Base-by-base conservation (phyloP, 2,797 vertebrate genomes). In the Capromys pilorides region DNA sequence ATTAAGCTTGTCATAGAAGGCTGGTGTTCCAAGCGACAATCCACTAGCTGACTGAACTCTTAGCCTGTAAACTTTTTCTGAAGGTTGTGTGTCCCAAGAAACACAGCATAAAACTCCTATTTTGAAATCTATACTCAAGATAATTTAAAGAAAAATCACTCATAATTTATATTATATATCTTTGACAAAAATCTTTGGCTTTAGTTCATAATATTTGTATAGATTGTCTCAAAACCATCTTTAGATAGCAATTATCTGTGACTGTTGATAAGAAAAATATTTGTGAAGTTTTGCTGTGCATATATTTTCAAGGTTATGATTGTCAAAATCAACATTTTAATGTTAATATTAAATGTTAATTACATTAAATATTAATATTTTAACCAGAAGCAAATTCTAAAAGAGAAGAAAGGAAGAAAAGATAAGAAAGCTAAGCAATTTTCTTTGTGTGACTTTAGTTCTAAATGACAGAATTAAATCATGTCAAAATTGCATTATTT, bases 401-500 rank as follows among this genome's bases (percentile, higher is more conserved):
- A 81, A 4, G 16, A 33, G 66, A 91, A 82, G 49, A 31, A 8
- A 3, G 71, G 1, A 22, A 36, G 11, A 18, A 16, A 24, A 3
- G 16, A 78, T 41, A 18, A 36, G 39, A 61, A 28, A 92, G 6
- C 36, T 49, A 71, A 54, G 61, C 51, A 71, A 83, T 92, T 75
- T 90, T 96, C 82, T 93, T 88, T 13, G 86, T 36, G 19, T 61
- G 95, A 80, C 22, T 86, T 94, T 91, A 64, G 59, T 75, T 89
- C 69, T 81, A 75, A 91, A 94, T 86, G 49, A 89, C 9, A 94
- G 51, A 95, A 94, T 73, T 84, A 94, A 93, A 79, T 95, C 45
- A 92, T 78, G 39, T 19, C 82, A 71, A 86, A 93, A 96, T 64
- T 73, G 4, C 24, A 92, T 81, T 96, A 85, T 82, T 90, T 93